These are phyloP conservation scores for Papilio protenor DNA, from an alignment of 2,888 invertebrate species.

Conservation along the genomic window DNA sequence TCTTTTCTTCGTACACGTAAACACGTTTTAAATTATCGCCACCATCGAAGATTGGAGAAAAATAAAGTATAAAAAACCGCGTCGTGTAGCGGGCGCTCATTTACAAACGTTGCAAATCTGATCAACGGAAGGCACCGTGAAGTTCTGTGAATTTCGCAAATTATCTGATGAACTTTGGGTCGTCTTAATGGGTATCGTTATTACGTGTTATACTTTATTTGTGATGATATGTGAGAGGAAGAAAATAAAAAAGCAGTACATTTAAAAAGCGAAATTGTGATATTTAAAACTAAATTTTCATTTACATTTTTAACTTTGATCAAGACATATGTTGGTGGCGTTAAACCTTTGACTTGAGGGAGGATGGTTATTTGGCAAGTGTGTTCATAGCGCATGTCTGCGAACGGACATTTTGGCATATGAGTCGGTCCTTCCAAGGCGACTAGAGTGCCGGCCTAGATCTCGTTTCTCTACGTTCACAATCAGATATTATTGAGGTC, in stretches of 20 bases:
- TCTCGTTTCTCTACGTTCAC: conserved; percentile 11
- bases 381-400: neutral
- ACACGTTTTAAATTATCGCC: conserved; percentile 70
- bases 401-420: conserved; percentile 18
- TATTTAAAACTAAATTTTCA: neutral
- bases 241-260: neutral
- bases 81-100: conserved; percentile 40
- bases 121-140: conserved; percentile 27
- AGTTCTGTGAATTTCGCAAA: conserved; percentile 17
- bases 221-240: neutral
- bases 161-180: conserved; percentile 4
- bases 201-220: neutral
- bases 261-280: neutral
- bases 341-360: neutral
- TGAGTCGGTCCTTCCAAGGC: conserved; percentile 12
- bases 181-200: conserved; percentile 3
- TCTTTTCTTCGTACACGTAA: conserved; percentile 52
- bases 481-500: conserved; percentile 11
- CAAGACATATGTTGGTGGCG: neutral
- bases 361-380: conserved; percentile 5
- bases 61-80: conserved; percentile 54
- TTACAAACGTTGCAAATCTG: conserved; percentile 36
- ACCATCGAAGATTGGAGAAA: conserved; percentile 63
- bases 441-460: conserved; percentile 15
- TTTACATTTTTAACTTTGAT: neutral